Percentiles rank a stretch among this genome's conserved stretches.
These are phyloP conservation scores for Crotalus horridus DNA, from an alignment of 2,113 vertebrate genomes.

Conservation along the genomic window DNA sequence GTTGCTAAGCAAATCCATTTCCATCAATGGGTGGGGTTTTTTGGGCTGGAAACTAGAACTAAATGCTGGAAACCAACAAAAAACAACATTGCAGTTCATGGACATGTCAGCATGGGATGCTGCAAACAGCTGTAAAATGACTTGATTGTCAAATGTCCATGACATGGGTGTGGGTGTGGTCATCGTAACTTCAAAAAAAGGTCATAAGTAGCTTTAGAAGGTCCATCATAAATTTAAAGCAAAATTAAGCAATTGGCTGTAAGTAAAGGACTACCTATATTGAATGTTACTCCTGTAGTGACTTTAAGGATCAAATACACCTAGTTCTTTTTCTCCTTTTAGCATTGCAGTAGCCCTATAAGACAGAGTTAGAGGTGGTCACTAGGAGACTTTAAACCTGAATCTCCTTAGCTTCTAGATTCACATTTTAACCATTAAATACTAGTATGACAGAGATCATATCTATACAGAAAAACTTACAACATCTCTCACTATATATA, in stretches of 20 bases:
- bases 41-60: neutral
- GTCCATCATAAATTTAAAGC: neutral
- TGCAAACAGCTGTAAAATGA: neutral
- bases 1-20: neutral
- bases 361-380: neutral
- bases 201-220: neutral
- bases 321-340: neutral
- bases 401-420: neutral
- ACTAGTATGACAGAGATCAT: too few species aligned
- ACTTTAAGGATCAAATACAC: neutral
- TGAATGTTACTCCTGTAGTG: neutral
- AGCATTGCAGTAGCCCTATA: neutral
- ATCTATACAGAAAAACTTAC: neutral
- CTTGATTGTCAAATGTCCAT: too few species aligned
- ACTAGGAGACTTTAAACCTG: neutral
- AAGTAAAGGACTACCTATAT: neutral
- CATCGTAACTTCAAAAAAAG: neutral
- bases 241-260: neutral
- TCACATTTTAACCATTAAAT: neutral
- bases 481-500: neutral
- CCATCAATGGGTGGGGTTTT: neutral
- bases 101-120: neutral
- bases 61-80: neutral
- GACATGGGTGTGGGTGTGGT: too few species aligned
- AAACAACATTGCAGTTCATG: neutral